These are phyloP conservation scores for Actenoides hombroni DNA, from an alignment of 2,113 vertebrate genomes.

Conservation along the genomic window DNA sequence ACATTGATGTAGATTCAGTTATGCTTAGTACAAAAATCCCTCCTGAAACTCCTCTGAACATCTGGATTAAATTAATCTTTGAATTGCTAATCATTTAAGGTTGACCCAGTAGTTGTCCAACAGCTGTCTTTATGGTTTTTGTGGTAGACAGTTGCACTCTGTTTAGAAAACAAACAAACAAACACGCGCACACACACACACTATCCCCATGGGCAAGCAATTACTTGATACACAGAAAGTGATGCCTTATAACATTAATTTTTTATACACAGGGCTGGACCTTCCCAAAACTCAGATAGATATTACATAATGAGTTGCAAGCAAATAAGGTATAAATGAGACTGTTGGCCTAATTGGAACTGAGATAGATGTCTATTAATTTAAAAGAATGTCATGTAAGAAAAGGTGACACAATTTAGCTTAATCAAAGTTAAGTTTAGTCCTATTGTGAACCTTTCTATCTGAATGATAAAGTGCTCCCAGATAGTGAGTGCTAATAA, in stretches of 20 bases:
- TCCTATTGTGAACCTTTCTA: neutral
- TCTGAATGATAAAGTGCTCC: neutral
- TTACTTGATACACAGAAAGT: neutral
- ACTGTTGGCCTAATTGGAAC: neutral
- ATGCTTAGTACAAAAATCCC: neutral
- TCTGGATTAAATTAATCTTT: conserved; percentile 45
- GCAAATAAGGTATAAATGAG: neutral
- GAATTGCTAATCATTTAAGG: conserved; percentile 43
- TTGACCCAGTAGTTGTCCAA: conserved; percentile 30
- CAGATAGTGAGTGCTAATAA: neutral
- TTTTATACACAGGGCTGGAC: neutral
- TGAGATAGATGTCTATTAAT: neutral
- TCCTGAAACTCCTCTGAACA: conserved; percentile 22
- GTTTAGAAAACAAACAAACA: neutral
- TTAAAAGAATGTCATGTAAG: neutral
- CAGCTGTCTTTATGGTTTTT: neutral
- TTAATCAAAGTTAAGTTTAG: neutral
- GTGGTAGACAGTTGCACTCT: neutral
- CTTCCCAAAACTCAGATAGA: neutral
- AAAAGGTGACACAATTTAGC: neutral
- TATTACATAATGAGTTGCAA: neutral
- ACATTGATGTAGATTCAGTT: neutral
- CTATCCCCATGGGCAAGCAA: neutral
- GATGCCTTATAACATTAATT: neutral
- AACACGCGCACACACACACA: neutral